Base-by-base conservation (phyloP, 2,797 vertebrate species). In the Squalus acanthias region DNA sequence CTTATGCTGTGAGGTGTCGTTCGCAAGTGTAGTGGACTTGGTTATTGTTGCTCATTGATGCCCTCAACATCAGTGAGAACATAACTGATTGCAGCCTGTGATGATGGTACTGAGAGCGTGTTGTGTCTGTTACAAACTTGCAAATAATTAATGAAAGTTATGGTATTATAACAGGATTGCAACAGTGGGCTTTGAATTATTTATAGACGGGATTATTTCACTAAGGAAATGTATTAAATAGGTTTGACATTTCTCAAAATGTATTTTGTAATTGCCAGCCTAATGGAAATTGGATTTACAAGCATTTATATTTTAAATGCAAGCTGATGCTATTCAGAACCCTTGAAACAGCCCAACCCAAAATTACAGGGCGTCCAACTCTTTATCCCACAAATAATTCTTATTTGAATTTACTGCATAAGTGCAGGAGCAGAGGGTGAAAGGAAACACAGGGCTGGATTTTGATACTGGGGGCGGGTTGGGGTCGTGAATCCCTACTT, bases 81-180 rank as follows among this genome's bases (percentile, higher is more conserved):
- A 65, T 60, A 29, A n/a, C 57, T 65, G 5, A 4, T 92, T 39
- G 89, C 29, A n/a, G 29, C 13, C 33, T 69, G 20, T 69, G 63
- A 46, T 69, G 39, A 50, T 85, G 82, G 6, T 85, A 50, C 82
- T 5, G 33, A 65, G n/a, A 93, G n/a, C 20, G 39, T 93, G n/a
- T 69, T 93, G 91, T 93, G 33, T 39, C 91, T 93, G 65, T 93
- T 93, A 7, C 63, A 65, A 89, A 89, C 53, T 89, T 89, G 60
- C 89, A 65, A 92, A 92, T 92, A 92, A 92, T 92, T 92, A 92
- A 92, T 93, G 91, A 93, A 93, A 57, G 63, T 24, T 69, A 17
- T 69, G 63, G 91, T 69, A 39, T 93, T 93, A 93, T 93, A 46
- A 63, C 20, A 67, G 65, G n/a, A 93, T 69, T n/a, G n/a, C n/a